Conservation (phyloP, 2,888 invertebrate species). For the Lasius fuliginosus region DNA sequence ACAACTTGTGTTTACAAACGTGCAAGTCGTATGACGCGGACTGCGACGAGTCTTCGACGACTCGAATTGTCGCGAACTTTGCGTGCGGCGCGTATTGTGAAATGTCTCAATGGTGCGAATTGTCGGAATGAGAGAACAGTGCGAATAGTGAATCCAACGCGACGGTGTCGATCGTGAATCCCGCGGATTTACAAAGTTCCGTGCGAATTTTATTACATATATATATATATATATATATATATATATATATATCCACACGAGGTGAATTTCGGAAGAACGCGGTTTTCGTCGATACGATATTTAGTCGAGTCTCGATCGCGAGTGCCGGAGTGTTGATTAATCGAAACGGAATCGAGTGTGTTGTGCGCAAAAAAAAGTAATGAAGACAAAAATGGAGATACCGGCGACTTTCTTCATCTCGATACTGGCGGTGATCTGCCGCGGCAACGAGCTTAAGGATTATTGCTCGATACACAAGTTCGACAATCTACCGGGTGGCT, state of each 20-base stretch:
- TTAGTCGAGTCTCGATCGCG: neutral
- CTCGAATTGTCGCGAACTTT: neutral
- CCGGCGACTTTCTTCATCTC: constrained; percentile 53
- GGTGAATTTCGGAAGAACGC: neutral
- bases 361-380: constrained; percentile 22
- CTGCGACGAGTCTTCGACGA: neutral
- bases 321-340: constrained; percentile 37
- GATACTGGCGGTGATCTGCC: constrained; percentile 50
- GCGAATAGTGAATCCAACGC: constrained; percentile 3
- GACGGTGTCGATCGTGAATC: constrained; percentile 18
- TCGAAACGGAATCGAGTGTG: constrained; percentile 34
- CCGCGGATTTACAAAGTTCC: neutral
- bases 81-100: neutral
- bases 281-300: neutral
- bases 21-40: constrained; percentile 28
- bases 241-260: neutral
- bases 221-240: neutral
- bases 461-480: constrained; percentile 90
- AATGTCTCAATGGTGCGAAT: constrained; percentile 7
- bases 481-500: constrained; percentile 88
- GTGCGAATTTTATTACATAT: neutral
- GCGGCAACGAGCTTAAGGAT: constrained; percentile 83
- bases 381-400: constrained; percentile 51
- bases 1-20: neutral
- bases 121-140: neutral